A percentile compares a stretch with the other conserved stretches of the same genome.
phyloP scores from a whole-genome alignment of 2,797 vertebrate genomes.

The Nasua narica region DNA sequence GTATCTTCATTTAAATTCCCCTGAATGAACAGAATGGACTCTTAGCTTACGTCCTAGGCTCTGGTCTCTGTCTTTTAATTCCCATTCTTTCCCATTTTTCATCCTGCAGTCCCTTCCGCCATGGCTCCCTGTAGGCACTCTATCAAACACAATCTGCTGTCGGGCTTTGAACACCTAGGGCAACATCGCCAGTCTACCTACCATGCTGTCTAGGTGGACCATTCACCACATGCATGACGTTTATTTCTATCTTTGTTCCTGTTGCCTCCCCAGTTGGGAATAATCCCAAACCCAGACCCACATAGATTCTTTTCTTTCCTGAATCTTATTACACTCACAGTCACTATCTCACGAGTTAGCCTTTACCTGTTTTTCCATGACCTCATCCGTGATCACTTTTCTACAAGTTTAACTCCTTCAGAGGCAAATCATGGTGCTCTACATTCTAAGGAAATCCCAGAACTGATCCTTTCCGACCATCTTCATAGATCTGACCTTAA shows the following conservation, averaged over 20 bases:
- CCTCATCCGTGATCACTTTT: not conserved
- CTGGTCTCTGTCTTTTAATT: not conserved
- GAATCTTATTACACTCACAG: not conserved
- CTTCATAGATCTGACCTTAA: not conserved
- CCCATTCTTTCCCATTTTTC: not conserved
- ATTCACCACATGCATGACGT: fast-evolving
- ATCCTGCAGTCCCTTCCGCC: not conserved
- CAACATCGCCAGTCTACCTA: not conserved
- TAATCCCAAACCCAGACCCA: not conserved
- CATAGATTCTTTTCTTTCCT: not conserved
- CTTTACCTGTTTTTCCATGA: not conserved
- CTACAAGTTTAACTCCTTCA: not conserved
- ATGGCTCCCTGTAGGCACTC: not conserved
- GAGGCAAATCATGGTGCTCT: not conserved
- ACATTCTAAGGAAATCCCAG: not conserved
- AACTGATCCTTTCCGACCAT: not conserved
- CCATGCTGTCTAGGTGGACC: not conserved
- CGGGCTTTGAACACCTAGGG: not conserved
- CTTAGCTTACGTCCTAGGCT: not conserved
- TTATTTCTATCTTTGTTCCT: not conserved
- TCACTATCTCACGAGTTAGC: not conserved
- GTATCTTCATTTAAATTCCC: not conserved
- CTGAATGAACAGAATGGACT: not conserved
- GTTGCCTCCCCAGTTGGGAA: not conserved
- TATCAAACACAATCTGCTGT: not conserved